Base-by-base conservation (phyloP, 1,140 invertebrate species). In the Cyphomyrmex costatus region DNA sequence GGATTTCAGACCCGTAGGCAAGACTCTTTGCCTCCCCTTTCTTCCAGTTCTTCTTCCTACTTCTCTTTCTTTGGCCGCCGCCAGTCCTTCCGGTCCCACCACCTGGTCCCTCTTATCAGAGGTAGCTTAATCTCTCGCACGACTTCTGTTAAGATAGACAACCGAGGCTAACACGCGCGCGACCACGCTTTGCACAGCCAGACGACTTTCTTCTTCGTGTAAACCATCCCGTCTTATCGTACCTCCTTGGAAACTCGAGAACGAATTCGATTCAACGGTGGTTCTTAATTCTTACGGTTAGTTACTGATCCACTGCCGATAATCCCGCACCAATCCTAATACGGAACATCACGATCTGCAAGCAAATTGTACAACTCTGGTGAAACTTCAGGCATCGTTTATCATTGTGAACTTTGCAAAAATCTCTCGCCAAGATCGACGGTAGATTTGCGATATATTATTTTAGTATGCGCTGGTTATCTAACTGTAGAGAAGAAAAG, bases 1-100 rank as follows among this genome's bases (percentile, higher is more conserved):
- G 90, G 90, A 92, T 92, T 91, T 90, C 70, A 88, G 84, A 83
- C 66, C 84, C 89, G 87, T 83, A 86, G 89, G 89, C 86, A 73
- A 88, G 86, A 82, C 86, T 89, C 79, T 88, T n/a, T 87, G 82
- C 73, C 63, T 63, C 63, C 66, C 61, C 68, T 74, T 74, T 83
- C 58, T 56, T 73, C 61, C 63, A 85, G 49, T 85, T 89, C 73
- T 88, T 84, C 74, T 76, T 51, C 63, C 70, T 53, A 53, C 70
- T 78, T 49, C 36, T 53, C 74, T 56, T 60, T 71, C 51, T 66
- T 78, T 66, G 63, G 16, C 21, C 63, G 66, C 51, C 46, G 56
- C 65, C 46, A 63, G 70, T 60, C 63, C 61, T 49, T 30, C 71
- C 46, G 58, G 78, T 60, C 46, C 66, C 14, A 73, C 53, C 66